These are phyloP conservation scores for Drosophila dives DNA, from an alignment of 2,888 invertebrate genomes.

Conservation along the genomic window DNA sequence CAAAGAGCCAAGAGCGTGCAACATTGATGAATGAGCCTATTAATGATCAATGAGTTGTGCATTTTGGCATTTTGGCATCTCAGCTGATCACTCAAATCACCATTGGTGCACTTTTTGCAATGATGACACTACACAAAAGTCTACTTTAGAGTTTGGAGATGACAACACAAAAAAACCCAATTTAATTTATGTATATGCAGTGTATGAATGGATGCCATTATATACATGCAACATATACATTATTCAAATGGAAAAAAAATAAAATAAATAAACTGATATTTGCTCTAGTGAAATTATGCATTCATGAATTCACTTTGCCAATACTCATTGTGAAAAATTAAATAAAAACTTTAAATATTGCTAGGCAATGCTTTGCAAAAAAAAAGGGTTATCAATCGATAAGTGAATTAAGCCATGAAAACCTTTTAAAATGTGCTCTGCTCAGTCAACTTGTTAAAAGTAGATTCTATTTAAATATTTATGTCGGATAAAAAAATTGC, in stretches of 20 bases:
- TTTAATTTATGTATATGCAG: not conserved
- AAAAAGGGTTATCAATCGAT: not conserved
- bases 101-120: slow-evolving; percentile 6
- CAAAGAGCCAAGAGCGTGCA: not conserved
- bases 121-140: slow-evolving; percentile 8
- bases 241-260: not conserved
- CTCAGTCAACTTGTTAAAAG: not conserved
- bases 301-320: not conserved
- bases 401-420: not conserved
- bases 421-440: not conserved
- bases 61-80: slow-evolving; percentile 16
- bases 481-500: not conserved
- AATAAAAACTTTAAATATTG: not conserved
- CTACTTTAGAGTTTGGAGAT: not conserved
- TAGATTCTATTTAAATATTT: not conserved
- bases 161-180: not conserved
- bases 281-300: not conserved
- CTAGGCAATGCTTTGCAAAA: not conserved
- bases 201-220: not conserved
- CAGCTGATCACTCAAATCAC: slow-evolving; percentile 28
- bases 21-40: slow-evolving; percentile 30
- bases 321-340: not conserved
- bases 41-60: slow-evolving; percentile 25
- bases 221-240: not conserved
- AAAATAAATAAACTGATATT: not conserved